A percentile compares a stretch with the other conserved stretches of the same genome.
Conservation (phyloP, 1,140 invertebrate genomes). For the Drosophila burlai region DNA sequence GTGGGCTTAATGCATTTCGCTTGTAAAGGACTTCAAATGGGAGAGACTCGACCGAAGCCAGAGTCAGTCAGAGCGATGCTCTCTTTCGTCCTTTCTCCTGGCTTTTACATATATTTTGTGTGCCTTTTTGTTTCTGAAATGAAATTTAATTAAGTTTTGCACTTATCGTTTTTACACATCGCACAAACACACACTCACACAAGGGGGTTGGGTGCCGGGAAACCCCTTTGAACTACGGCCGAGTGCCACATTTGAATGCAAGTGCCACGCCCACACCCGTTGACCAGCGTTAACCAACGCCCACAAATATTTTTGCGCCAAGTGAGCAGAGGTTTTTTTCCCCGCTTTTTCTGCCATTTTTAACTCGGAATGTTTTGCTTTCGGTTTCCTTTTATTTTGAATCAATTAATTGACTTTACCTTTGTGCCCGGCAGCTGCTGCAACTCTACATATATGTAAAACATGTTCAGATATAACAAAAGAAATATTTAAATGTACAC, state of each 20-base stretch:
- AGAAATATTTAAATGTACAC: background rate
- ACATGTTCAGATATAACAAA: background rate
- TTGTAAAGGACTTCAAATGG: slow-evolving; percentile 53
- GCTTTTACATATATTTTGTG: slow-evolving; percentile 1
- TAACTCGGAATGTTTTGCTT: slow-evolving; percentile 21
- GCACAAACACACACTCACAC: slow-evolving; percentile 3
- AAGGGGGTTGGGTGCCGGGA: background rate
- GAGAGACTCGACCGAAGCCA: slow-evolving; percentile 2
- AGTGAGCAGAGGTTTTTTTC: background rate
- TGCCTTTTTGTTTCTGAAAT: slow-evolving; percentile 27
- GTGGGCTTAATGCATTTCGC: slow-evolving; percentile 74
- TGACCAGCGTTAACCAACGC: slow-evolving; percentile 3
- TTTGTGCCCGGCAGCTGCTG: slow-evolving; percentile 23
- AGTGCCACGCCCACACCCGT: slow-evolving; percentile 20
- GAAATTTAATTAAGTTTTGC: slow-evolving; percentile 78
- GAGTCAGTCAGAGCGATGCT: slow-evolving; percentile 3
- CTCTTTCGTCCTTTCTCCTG: background rate
- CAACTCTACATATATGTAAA: no score
- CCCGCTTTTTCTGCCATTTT: slow-evolving; percentile 1
- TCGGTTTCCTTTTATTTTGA: slow-evolving; percentile 46
- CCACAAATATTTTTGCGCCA: slow-evolving; percentile 10
- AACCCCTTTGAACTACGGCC: slow-evolving; percentile 8
- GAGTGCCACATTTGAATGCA: slow-evolving; percentile 22
- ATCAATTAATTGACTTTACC: slow-evolving; percentile 78
- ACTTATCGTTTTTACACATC: slow-evolving; percentile 63